A percentile compares a stretch with the other conserved stretches of the same genome.
phyloP scores from a whole-genome alignment of 2,888 invertebrate species.

The Agrotis puta region DNA sequence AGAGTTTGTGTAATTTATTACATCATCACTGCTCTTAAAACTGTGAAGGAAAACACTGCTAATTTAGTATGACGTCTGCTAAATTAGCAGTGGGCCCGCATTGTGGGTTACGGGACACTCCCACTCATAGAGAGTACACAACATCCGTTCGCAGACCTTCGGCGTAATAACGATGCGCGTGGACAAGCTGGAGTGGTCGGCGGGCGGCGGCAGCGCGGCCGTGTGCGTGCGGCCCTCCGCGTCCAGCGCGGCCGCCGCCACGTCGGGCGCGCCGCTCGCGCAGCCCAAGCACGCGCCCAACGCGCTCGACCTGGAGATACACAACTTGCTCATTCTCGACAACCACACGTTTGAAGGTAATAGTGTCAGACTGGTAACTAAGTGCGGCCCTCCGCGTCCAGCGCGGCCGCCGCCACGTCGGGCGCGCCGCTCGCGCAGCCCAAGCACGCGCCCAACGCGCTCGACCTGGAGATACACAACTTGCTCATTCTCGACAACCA shows the following conservation, averaged over 20 bases:
- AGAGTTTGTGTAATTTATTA: too few species aligned
- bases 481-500: slow-evolving; percentile 97
- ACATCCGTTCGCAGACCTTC: slow-evolving; percentile 92
- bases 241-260: slow-evolving; percentile 78
- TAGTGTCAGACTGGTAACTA: too few species aligned
- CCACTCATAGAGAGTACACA: too few species aligned
- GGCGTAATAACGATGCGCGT: slow-evolving; percentile 97
- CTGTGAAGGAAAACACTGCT: too few species aligned
- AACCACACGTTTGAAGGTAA: slow-evolving; percentile 95
- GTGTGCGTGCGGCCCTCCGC: slow-evolving; percentile 77
- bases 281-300: slow-evolving; percentile 93
- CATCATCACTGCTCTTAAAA: too few species aligned
- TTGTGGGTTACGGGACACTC: too few species aligned
- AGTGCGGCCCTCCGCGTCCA: slow-evolving; percentile 80
- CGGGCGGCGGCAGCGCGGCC: slow-evolving; percentile 78
- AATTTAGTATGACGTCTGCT: too few species aligned
- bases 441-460: slow-evolving; percentile 92
- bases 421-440: slow-evolving; percentile 91
- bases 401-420: slow-evolving; percentile 72
- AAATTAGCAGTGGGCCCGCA: too few species aligned
- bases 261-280: slow-evolving; percentile 73
- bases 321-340: slow-evolving; percentile 97
- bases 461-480: slow-evolving; percentile 97
- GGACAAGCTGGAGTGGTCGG: slow-evolving; percentile 96
- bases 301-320: slow-evolving; percentile 97